Percentiles rank a stretch among this genome's conserved stretches.
Evolutionary conservation across 2,888 invertebrate species (phyloP).

Genomic region (Gandaritis pyraliata): DNA sequence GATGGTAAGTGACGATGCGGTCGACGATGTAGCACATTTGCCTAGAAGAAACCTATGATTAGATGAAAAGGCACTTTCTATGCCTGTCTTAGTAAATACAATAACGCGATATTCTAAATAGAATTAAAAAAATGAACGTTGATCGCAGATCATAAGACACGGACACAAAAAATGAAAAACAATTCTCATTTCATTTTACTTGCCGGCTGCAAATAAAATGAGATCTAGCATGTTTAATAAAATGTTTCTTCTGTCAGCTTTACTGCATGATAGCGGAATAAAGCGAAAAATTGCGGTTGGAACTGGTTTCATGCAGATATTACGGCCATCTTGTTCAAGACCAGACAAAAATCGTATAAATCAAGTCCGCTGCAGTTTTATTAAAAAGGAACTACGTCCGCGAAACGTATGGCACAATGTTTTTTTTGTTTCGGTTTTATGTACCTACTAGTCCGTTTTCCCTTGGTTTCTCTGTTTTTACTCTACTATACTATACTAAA

Average conservation of each 20-base stretch:
- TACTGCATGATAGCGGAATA: conserved; percentile 58
- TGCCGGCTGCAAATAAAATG: conserved; percentile 37
- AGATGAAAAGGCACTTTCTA: too few relatives aligned
- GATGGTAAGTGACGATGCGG: too few relatives aligned
- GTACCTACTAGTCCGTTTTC: conserved; percentile 11
- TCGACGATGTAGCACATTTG: too few relatives aligned
- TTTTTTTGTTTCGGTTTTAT: conserved; percentile 31
- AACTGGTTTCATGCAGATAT: conserved; percentile 66
- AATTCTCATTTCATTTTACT: conserved; percentile 34
- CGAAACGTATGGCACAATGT: conserved; percentile 43
- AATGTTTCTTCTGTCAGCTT: conserved; percentile 54
- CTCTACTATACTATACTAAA: too few relatives aligned
- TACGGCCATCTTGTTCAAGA: conserved; percentile 67
- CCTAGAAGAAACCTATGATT: too few relatives aligned
- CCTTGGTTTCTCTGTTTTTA: conserved; percentile 14
- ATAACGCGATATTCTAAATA: too few relatives aligned
- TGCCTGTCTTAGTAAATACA: too few relatives aligned
- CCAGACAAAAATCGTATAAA: conserved; percentile 72
- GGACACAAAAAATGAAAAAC: conserved; percentile 24
- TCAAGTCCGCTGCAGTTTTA: conserved; percentile 67
- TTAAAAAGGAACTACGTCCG: conserved; percentile 60
- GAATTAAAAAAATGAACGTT: too few relatives aligned
- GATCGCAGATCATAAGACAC: too few relatives aligned
- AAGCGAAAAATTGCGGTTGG: conserved; percentile 64
- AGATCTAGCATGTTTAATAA: conserved; percentile 51